Evolutionary conservation across 2,888 invertebrate species (phyloP).

Genomic region (Drosophila bunnanda): DNA sequence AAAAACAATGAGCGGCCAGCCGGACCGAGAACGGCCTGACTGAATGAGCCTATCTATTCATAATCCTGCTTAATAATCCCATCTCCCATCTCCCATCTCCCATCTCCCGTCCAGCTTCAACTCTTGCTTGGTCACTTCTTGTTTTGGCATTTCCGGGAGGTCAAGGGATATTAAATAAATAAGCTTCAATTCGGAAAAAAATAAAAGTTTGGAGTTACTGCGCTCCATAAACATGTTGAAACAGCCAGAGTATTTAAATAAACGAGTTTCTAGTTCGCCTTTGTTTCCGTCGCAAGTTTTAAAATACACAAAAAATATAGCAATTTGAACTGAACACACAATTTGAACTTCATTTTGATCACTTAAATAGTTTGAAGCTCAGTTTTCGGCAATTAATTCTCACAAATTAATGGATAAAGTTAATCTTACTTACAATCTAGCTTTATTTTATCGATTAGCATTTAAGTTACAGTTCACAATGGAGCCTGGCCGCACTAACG

Average conservation of each 20-base stretch:
- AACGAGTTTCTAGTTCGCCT: not conserved
- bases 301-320: not conserved
- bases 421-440: not conserved
- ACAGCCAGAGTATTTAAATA: not conserved
- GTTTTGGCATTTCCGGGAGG: conserved; percentile 25
- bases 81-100: too few species aligned
- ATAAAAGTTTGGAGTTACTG: conserved; percentile 5
- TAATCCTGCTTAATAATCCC: conserved; percentile 77
- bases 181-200: conserved; percentile 19
- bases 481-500: not conserved
- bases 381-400: not conserved
- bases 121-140: conserved; percentile 18
- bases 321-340: too few species aligned
- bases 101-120: conserved; percentile 29
- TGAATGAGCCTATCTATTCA: conserved; percentile 74
- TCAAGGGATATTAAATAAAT: conserved; percentile 35
- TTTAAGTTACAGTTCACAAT: too few species aligned
- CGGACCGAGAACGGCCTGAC: conserved; percentile 51
- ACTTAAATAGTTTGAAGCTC: not conserved
- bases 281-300: not conserved
- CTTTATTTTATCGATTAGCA: not conserved
- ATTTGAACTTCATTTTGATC: not conserved
- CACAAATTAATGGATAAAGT: not conserved
- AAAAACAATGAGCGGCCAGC: conserved; percentile 68
- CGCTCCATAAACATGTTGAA: not conserved